Conservation (phyloP, 2,888 invertebrate genomes). For the Phyto melanocephala region DNA sequence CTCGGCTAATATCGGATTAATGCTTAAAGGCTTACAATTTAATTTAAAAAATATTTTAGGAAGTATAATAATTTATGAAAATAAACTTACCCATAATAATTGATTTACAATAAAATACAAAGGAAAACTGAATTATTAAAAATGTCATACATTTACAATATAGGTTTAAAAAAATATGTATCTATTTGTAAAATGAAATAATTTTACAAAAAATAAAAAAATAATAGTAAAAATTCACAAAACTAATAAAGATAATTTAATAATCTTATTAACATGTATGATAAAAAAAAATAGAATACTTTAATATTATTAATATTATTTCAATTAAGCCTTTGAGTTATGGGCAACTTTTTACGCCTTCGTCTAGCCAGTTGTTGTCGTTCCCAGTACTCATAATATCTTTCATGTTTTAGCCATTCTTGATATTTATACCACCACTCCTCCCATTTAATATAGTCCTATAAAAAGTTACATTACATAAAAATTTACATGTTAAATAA, state of each 20-base stretch:
- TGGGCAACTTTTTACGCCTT: slow-evolving; percentile 79
- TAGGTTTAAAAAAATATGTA: not conserved
- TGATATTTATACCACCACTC: slow-evolving; percentile 96
- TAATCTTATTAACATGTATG: not conserved
- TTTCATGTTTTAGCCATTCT: slow-evolving; percentile 88
- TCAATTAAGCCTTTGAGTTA: slow-evolving; percentile 78
- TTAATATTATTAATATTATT: slow-evolving; percentile 23
- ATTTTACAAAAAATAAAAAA: not conserved
- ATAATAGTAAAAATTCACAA: no score
- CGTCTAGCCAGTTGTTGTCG: slow-evolving; percentile 78
- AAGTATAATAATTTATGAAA: no score
- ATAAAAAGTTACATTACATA: not conserved
- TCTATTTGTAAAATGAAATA: not conserved
- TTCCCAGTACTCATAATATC: slow-evolving; percentile 79
- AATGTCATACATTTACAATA: slow-evolving; percentile 19
- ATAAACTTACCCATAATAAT: no score
- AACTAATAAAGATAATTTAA: slow-evolving; percentile 4
- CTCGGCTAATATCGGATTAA: no score
- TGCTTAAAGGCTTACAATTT: no score
- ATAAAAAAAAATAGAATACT: slow-evolving; percentile 7
- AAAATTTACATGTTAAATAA: no score
- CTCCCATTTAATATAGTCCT: slow-evolving; percentile 95
- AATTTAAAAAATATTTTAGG: no score
- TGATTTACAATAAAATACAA: not conserved
- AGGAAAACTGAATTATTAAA: not conserved